These are phyloP conservation scores for Taenioides sp. DNA, from an alignment of 2,797 vertebrate species.

Conservation along the genomic window DNA sequence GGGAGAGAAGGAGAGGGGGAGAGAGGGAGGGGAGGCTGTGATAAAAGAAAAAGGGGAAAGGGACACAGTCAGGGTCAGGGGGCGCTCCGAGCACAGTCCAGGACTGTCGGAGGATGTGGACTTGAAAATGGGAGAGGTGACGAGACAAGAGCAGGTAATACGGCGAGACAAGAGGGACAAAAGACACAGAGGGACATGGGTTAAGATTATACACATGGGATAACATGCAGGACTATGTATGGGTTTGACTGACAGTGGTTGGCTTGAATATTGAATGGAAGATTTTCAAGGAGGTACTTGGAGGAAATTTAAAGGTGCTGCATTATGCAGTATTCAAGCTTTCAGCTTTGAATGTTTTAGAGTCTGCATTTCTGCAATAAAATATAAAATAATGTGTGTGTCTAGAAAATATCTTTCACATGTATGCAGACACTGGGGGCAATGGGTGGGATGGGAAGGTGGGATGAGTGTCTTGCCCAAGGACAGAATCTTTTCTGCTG, in stretches of 20 bases:
- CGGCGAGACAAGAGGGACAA: constrained; percentile 58
- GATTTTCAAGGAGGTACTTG: not conserved
- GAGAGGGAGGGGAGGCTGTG: constrained; percentile 57
- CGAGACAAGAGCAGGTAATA: constrained; percentile 38
- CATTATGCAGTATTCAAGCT: not conserved
- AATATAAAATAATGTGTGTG: not conserved
- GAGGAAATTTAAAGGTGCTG: not conserved
- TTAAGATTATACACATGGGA: constrained; percentile 44
- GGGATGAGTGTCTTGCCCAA: too few species aligned
- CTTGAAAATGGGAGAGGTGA: constrained; percentile 53
- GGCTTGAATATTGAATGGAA: not conserved
- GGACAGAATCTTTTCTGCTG: too few species aligned
- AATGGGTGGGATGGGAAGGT: too few species aligned
- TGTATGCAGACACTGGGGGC: too few species aligned
- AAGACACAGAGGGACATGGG: constrained; percentile 31
- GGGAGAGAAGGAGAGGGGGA: not conserved
- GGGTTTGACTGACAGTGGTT: constrained; percentile 6
- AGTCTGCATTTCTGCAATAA: not conserved
- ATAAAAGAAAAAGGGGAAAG: constrained; percentile 61
- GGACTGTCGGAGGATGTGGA: constrained; percentile 55
- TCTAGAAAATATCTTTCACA: not conserved
- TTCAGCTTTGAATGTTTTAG: not conserved
- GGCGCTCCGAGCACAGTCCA: constrained; percentile 60
- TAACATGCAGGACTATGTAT: constrained; percentile 21
- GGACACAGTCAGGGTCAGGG: constrained; percentile 70